Evolutionary conservation across 2,797 vertebrate species (phyloP).

Genomic region (Anguilla anguilla): DNA sequence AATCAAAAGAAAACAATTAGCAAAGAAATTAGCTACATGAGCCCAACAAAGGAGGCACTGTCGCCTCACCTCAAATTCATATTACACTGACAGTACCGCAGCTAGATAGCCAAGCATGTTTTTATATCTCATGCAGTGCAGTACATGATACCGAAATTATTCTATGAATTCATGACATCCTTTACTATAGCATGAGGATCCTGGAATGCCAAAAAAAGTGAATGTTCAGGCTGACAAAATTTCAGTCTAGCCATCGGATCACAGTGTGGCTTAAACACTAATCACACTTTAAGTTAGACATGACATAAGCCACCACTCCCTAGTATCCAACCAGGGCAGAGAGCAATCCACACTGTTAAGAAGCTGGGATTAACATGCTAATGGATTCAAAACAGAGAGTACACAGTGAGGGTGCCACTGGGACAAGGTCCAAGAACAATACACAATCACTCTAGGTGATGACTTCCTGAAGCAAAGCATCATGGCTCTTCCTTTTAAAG

Average conservation of each 20-base stretch:
- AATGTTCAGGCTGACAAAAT: not conserved
- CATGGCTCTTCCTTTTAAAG: not conserved
- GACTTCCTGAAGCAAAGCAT: not conserved
- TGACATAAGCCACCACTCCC: not conserved
- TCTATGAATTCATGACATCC: not conserved
- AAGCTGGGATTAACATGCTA: not conserved
- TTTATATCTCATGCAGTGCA: not conserved
- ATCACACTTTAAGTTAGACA: not conserved
- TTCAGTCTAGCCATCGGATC: not conserved
- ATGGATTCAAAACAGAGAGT: not conserved
- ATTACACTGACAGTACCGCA: no score
- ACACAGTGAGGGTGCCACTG: no score
- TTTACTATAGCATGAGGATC: not conserved
- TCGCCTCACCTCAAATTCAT: no score
- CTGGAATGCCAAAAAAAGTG: not conserved
- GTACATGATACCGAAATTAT: not conserved
- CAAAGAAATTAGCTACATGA: no score
- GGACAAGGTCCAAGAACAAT: not conserved
- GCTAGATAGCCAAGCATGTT: not conserved
- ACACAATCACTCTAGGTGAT: not conserved
- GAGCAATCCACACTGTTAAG: not conserved
- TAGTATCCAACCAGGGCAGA: not conserved
- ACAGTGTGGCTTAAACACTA: not conserved
- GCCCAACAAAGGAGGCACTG: no score
- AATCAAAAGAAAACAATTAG: no score